Evolutionary conservation across 2,888 invertebrate genomes (phyloP).

Genomic region (Dasysyrphus tricinctus): DNA sequence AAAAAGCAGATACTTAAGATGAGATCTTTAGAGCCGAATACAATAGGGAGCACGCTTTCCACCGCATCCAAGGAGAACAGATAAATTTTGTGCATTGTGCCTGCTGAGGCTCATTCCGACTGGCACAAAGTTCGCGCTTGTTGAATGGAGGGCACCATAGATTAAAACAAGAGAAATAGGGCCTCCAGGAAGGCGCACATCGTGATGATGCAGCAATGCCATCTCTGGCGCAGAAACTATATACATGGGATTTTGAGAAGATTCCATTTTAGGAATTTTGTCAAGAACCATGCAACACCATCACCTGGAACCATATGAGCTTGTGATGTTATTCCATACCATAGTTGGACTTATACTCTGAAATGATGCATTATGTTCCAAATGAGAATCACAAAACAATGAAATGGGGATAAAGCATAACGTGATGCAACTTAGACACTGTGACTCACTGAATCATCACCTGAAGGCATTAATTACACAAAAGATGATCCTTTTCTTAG

Average conservation of each 20-base stretch:
- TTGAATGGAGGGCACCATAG: slow-evolving; percentile 48
- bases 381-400: slow-evolving; percentile 56
- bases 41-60: slow-evolving; percentile 63
- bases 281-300: slow-evolving; percentile 71
- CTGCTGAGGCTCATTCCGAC: slow-evolving; percentile 13
- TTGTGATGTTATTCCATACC: slow-evolving; percentile 59
- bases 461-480: slow-evolving; percentile 63
- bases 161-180: slow-evolving; percentile 53
- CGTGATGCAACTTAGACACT: slow-evolving; percentile 15
- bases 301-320: slow-evolving; percentile 63
- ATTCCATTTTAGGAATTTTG: slow-evolving; percentile 55
- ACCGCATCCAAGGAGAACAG: slow-evolving; percentile 27
- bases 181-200: slow-evolving; percentile 46
- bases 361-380: slow-evolving; percentile 40
- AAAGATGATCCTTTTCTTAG: slow-evolving; percentile 43
- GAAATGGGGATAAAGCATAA: slow-evolving; percentile 36
- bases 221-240: background rate
- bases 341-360: slow-evolving; percentile 40
- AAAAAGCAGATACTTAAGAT: slow-evolving; percentile 60
- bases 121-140: slow-evolving; percentile 3
- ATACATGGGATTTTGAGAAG: background rate
- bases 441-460: slow-evolving; percentile 57
- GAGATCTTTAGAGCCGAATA: slow-evolving; percentile 57
- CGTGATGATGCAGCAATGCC: slow-evolving; percentile 8
- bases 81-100: slow-evolving; percentile 33